phyloP scores from a whole-genome alignment of 2,888 invertebrate species.

The Diadegma fenestrale region DNA sequence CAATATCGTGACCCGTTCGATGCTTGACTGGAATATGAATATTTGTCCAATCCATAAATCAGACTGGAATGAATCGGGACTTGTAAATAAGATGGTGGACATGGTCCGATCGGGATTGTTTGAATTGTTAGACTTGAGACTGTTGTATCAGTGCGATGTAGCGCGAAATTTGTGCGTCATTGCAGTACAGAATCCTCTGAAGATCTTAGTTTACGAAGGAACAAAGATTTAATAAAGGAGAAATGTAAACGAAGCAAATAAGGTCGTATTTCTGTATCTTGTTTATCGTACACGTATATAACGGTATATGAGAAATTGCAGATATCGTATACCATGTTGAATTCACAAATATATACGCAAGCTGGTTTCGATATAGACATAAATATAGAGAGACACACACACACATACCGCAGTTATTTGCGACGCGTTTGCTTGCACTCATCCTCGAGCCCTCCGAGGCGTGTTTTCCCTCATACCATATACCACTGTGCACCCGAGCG shows the following conservation, averaged over 20 bases:
- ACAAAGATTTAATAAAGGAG: conserved; percentile 56
- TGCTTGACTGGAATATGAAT: not conserved
- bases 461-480: conserved; percentile 45
- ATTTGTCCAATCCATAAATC: not conserved
- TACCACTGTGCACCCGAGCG: conserved; percentile 29
- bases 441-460: conserved; percentile 33
- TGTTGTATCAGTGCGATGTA: conserved; percentile 22
- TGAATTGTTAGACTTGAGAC: not conserved
- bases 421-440: conserved; percentile 51
- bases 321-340: conserved; percentile 40
- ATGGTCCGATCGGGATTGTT: not conserved
- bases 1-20: not conserved
- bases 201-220: conserved; percentile 23
- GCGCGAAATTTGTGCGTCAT: conserved; percentile 33
- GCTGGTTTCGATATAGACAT: not conserved
- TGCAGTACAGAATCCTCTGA: not conserved
- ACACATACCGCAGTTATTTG: conserved; percentile 48
- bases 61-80: not conserved
- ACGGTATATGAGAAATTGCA: conserved; percentile 37
- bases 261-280: conserved; percentile 39
- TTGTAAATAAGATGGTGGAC: conserved; percentile 11
- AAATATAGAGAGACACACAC: not conserved
- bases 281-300: conserved; percentile 38
- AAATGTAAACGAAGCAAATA: conserved; percentile 53
- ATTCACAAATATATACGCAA: conserved; percentile 42